Evolutionary conservation across 2,888 invertebrate species (phyloP).

Genomic region (Nephrotoma flavescens): DNA sequence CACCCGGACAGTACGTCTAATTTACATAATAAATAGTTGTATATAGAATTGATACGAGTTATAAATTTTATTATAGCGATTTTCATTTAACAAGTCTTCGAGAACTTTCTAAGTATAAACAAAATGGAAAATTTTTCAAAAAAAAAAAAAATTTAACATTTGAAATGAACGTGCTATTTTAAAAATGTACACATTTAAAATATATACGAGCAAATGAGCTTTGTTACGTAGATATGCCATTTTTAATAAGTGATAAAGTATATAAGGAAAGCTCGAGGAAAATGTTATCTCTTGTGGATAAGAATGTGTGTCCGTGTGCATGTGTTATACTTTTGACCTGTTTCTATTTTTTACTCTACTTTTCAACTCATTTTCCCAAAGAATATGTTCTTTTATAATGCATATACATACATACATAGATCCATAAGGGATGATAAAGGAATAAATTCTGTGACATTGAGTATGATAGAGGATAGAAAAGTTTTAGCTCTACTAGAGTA

Average conservation of each 20-base stretch:
- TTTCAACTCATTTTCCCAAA: neutral
- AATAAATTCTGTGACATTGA: neutral
- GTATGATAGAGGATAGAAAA: neutral
- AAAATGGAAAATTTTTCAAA: neutral
- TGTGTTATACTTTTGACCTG: neutral
- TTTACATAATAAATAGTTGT: neutral
- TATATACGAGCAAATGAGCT: too few relatives aligned
- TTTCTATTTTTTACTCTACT: neutral
- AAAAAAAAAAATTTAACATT: neutral
- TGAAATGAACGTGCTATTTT: neutral
- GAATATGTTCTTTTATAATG: neutral
- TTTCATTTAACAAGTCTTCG: neutral
- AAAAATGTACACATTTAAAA: neutral
- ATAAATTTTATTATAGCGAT: neutral
- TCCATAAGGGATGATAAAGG: neutral
- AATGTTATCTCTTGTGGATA: neutral
- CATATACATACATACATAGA: neutral
- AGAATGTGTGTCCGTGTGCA: neutral
- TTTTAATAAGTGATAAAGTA: neutral
- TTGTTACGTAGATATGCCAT: neutral
- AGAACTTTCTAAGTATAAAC: neutral
- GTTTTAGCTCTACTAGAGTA: neutral
- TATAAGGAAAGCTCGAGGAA: neutral
- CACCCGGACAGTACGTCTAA: neutral
- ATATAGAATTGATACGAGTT: neutral